Evolutionary conservation across 2,888 invertebrate genomes (phyloP).

Genomic region (Oscheius sp.): DNA sequence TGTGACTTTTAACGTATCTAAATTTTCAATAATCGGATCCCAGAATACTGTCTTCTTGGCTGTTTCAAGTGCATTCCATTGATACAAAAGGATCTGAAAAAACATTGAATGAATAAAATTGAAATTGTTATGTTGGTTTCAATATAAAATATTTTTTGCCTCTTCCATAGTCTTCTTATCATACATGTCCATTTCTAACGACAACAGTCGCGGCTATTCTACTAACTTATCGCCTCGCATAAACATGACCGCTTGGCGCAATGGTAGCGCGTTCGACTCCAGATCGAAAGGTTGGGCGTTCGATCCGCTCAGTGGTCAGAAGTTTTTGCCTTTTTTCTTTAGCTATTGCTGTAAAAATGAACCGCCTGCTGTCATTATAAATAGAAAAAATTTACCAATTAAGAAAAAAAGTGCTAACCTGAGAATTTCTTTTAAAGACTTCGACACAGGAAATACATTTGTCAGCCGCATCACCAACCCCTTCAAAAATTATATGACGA

Average conservation of each 20-base stretch:
- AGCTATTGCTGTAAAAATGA: background rate
- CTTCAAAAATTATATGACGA: constrained; percentile 37
- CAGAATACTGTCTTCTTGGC: constrained; percentile 20
- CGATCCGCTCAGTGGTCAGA: constrained; percentile 60
- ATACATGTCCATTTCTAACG: no score
- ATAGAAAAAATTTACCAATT: no score
- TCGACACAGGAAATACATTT: constrained; percentile 47
- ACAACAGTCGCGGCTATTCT: no score
- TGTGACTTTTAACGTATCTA: constrained; percentile 29
- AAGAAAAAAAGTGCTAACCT: constrained; percentile 7
- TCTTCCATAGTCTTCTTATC: background rate
- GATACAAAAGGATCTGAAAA: constrained; percentile 31
- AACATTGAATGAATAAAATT: no score
- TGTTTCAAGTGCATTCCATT: constrained; percentile 30
- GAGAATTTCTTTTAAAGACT: constrained; percentile 36
- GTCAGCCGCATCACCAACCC: constrained; percentile 40
- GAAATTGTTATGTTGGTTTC: background rate
- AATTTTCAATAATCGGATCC: constrained; percentile 25
- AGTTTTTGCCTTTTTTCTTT: no score
- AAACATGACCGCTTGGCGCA: constrained; percentile 55
- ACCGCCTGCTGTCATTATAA: no score
- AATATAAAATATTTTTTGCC: background rate
- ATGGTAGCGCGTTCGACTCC: constrained; percentile 62
- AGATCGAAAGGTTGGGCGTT: constrained; percentile 62
- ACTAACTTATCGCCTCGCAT: no score